phyloP scores from a whole-genome alignment of 2,888 invertebrate genomes.

The Hydroisotoma schaefferi region DNA sequence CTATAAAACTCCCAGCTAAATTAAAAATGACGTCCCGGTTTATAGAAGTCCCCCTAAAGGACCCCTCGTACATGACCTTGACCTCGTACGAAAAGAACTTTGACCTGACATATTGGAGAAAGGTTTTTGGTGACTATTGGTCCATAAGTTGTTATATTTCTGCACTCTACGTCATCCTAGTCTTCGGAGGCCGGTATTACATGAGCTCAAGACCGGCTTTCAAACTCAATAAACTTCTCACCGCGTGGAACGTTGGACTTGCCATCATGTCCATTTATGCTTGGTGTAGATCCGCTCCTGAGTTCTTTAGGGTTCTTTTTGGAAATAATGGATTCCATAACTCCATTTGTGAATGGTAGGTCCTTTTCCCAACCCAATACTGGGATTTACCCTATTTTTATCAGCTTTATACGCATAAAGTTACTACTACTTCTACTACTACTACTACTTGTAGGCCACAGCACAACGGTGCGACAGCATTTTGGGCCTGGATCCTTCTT shows the following conservation, averaged over 20 bases:
- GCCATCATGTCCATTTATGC: slow-evolving; percentile 43
- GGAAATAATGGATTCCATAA: slow-evolving; percentile 43
- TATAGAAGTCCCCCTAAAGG: slow-evolving; percentile 28
- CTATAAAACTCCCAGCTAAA: no score
- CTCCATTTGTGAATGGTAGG: slow-evolving; percentile 43
- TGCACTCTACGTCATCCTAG: slow-evolving; percentile 35
- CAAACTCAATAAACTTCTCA: slow-evolving; percentile 38
- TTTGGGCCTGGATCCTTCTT: slow-evolving; percentile 39
- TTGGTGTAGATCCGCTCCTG: slow-evolving; percentile 37
- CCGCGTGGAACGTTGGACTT: slow-evolving; percentile 39
- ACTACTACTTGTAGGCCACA: slow-evolving; percentile 27
- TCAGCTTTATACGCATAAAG: not conserved
- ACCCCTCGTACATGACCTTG: slow-evolving; percentile 31
- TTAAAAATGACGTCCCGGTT: slow-evolving; percentile 33
- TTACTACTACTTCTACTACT: not conserved
- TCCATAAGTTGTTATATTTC: slow-evolving; percentile 29
- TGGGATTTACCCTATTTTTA: not conserved
- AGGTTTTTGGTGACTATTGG: slow-evolving; percentile 40
- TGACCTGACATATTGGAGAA: slow-evolving; percentile 34
- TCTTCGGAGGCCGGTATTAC: slow-evolving; percentile 33
- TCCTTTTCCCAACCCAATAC: not conserved
- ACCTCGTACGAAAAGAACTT: slow-evolving; percentile 37
- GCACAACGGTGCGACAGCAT: slow-evolving; percentile 44
- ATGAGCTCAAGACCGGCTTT: slow-evolving; percentile 38
- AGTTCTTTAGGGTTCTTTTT: slow-evolving; percentile 37